Base-by-base conservation (phyloP, 2,113 vertebrate genomes). In the Antennarius striatus region DNA sequence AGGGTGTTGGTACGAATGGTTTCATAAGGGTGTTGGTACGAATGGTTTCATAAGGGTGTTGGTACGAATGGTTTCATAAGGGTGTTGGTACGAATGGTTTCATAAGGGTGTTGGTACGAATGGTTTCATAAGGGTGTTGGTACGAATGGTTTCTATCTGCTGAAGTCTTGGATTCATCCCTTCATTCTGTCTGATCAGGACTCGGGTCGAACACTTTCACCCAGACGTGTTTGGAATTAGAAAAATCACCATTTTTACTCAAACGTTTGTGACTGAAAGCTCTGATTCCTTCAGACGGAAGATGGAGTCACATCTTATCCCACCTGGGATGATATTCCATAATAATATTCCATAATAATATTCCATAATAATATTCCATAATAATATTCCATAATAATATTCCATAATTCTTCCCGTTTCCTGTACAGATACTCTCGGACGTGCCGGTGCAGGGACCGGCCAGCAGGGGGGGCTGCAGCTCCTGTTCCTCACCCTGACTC, bases 401-500 rank as follows among this genome's bases (percentile, higher is more conserved):
- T 22, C 22, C 22, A 22, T 1, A 22, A 22, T 15, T 28, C 6
- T 46, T 29, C 1, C 0, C 13, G 0, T 10, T 39, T 57, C 17
- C 56, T 73, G 17, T 39, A 10, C 42, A n/a, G 2, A 29, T 28
- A 46, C 42, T 36, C 32, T 36, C 32, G 32, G 32, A 7, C 51
- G 60, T 50, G 74, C 32, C 2, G 15, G 59, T 57, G 60, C 69
- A 53, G 28, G 11, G 45, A 57, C 32, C 43, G 1, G 46, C 89
- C 88, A 78, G 86, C 68, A 91, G 90, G 87, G 87, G 90, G 90
- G 63, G 86, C 49, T 91, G 75, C 75, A 79, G 68, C 77, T 68
- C 78, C 50, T 68, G 53, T 50, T 56, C 56, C 49, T 75, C 40
- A 42, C 30, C 55, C 52, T 6, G n/a, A 67, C 75, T 70, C 64